These are phyloP conservation scores for Parazoanthus darwini DNA, from an alignment of 92 coral and sea anemone genomes.

Conservation along the genomic window DNA sequence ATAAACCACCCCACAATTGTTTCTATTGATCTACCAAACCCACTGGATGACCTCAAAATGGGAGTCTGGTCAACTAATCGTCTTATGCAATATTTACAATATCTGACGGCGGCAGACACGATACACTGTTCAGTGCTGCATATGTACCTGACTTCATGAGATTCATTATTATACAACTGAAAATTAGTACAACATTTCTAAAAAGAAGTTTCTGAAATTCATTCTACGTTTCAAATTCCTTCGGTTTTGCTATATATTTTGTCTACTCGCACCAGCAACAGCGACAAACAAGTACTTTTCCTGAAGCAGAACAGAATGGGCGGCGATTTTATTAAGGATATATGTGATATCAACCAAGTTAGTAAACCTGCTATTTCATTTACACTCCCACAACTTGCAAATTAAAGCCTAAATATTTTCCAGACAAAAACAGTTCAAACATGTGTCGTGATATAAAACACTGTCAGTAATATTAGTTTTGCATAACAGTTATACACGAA, in stretches of 20 bases:
- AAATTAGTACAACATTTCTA: neutral
- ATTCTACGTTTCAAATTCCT: neutral
- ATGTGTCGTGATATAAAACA: neutral
- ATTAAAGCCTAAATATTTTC: neutral
- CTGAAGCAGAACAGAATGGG: conserved; percentile 5
- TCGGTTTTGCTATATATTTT: neutral
- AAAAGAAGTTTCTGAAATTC: neutral
- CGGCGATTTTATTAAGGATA: conserved; percentile 3
- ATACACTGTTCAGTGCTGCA: neutral
- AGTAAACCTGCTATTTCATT: neutral
- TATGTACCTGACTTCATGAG: neutral
- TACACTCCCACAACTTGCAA: neutral
- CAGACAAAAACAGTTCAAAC: neutral
- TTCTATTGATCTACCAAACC: conserved; percentile 2
- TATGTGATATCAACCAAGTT: neutral
- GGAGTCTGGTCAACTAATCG: conserved; percentile 20
- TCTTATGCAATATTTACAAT: conserved; percentile 10
- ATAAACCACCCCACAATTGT: neutral
- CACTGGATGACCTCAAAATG: conserved; percentile 19
- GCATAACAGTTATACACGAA: conserved; percentile 25
- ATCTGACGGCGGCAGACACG: neutral
- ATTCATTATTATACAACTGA: neutral
- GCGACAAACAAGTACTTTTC: neutral
- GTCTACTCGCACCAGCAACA: conserved; percentile 2
- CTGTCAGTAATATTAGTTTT: neutral